Conservation (phyloP, 2,797 vertebrate species). For the Stomatorhinus walkeri region DNA sequence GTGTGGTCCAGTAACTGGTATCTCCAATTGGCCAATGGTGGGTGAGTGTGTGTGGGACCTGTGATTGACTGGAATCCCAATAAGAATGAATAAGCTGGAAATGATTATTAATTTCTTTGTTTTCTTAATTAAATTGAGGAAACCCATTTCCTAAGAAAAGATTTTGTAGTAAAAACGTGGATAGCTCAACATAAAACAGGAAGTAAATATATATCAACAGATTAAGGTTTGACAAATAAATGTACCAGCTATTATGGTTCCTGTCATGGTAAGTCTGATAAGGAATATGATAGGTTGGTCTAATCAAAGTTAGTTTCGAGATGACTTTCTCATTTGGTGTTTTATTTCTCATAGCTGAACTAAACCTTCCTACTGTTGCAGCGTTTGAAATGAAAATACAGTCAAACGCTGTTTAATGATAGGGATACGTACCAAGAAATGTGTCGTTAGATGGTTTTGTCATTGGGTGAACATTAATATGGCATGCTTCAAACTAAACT, state of each 20-base stretch:
- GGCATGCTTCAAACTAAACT: not conserved
- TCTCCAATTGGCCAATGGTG: not conserved
- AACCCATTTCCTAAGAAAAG: not conserved
- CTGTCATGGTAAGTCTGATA: not conserved
- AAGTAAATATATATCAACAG: not conserved
- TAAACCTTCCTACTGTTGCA: not conserved
- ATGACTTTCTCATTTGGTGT: not conserved
- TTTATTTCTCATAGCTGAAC: not conserved
- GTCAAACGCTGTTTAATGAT: not conserved
- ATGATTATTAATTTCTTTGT: not conserved
- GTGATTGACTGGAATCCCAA: not conserved
- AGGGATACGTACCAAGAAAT: not conserved
- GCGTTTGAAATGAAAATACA: not conserved
- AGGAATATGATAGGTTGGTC: not conserved
- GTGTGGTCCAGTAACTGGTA: not conserved
- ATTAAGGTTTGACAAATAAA: not conserved
- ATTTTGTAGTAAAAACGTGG: not conserved
- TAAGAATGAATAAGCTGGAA: not conserved
- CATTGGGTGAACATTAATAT: not conserved
- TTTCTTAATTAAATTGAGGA: not conserved
- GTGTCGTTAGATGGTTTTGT: not conserved
- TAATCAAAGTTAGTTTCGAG: not conserved
- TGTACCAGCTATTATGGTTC: not conserved
- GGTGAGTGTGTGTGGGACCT: not conserved
- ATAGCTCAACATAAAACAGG: not conserved